Evolutionary conservation across 2,113 vertebrate genomes (phyloP), one percentile per base, ranked within the genome.

Genomic region (Charina bottae): DNA sequence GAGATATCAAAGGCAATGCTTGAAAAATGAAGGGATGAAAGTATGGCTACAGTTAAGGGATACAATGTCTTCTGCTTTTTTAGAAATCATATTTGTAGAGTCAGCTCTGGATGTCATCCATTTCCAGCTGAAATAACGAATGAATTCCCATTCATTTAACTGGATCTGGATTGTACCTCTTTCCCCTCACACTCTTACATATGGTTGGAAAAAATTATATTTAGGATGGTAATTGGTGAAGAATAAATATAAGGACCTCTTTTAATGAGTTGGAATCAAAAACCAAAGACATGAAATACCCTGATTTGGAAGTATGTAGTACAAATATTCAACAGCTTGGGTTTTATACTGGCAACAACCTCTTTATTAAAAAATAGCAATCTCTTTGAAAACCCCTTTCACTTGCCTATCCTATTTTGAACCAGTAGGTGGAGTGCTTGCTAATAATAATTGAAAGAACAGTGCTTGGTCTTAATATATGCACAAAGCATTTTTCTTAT

Each of bases 391-490:
- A 93, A 58, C 2, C 4, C 92, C 33, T 94, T 94, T 88, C 60
- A 90, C 97, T 97, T 98, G 97, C 92, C 96, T 97, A 96, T 90
- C 89, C 93, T 93, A 94, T 92, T 93, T 94, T 94, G 89, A 96
- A 96, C 98, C 98, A 98, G 98, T 97, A 98, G 98, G 97, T 98
- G 98, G 98, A 98, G 98, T 97, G 96, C 98, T 98, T 98, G 98
- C 96, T 97, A 98, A 97, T 98, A 97, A 96, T 97, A 98, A 97
- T 97, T 97, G 96, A 95, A 94, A 91, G 94, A 92, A 95, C 85
- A 95, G 93, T 95, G 96, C 94, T 96, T 96, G 94, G 96, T 97
- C 94, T 97, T 96, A 93, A 96, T 94, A 95, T 95, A 96, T 97
- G 93, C 90, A 93, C 89, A 97, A 97, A 95, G 94, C 85, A 96